Evolutionary conservation across 2,113 vertebrate genomes (phyloP).

Genomic region (Urocitellus parryii): DNA sequence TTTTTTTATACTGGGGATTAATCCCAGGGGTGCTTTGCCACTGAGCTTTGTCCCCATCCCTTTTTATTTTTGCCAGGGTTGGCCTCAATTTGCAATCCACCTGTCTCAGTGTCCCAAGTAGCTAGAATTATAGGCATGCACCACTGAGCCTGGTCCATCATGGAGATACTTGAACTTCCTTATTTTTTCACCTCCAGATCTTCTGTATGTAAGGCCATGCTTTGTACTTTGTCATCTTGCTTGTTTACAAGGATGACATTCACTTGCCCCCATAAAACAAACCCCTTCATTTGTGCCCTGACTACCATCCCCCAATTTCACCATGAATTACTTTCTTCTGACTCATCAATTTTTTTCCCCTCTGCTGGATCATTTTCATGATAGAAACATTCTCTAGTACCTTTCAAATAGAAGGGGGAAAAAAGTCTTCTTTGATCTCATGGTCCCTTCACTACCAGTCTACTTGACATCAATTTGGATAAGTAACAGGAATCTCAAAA

Average conservation of each 20-base stretch:
- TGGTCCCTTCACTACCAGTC: neutral
- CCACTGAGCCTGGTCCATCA: too few species aligned
- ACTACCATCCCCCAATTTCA: neutral
- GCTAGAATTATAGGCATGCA: too few species aligned
- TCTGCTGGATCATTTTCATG: neutral
- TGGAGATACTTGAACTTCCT: neutral
- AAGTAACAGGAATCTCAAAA: neutral
- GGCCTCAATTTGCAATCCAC: too few species aligned
- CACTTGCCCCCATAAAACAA: neutral
- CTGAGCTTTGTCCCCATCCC: too few species aligned
- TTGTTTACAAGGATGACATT: neutral
- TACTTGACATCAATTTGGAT: too few species aligned
- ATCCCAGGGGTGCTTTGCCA: too few species aligned
- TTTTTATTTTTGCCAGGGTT: too few species aligned
- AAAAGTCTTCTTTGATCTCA: neutral
- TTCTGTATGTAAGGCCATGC: neutral
- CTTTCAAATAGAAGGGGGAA: neutral
- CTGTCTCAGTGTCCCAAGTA: too few species aligned
- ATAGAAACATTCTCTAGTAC: neutral
- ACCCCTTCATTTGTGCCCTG: neutral
- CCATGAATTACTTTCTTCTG: neutral
- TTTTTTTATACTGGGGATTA: too few species aligned
- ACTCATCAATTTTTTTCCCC: neutral
- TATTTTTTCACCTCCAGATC: neutral
- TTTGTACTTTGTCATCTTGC: neutral